A percentile compares a stretch with the other conserved stretches of the same genome.
Evolutionary conservation across 2,888 invertebrate species (phyloP).

Genomic region (Heterodera filipjevi): DNA sequence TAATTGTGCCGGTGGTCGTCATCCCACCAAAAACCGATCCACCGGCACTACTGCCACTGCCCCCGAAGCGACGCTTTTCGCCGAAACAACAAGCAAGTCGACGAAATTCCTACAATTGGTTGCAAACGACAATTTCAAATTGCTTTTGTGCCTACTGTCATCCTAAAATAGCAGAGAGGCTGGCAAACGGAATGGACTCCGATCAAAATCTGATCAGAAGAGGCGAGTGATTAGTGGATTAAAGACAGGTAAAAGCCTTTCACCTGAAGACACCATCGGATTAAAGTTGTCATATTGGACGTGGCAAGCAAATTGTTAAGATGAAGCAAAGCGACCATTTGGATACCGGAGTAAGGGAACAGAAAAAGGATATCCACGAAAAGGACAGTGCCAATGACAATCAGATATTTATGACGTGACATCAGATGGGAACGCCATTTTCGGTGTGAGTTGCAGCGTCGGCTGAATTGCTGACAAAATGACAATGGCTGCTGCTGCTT

Average conservation of each 20-base stretch:
- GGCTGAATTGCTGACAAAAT: slow-evolving; percentile 27
- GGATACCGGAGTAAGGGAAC: slow-evolving; percentile 62
- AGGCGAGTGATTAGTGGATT: not conserved
- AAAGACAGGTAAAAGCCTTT: slow-evolving; percentile 1
- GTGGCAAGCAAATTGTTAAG: slow-evolving; percentile 55
- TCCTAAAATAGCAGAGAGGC: slow-evolving; percentile 63
- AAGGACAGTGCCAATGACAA: slow-evolving; percentile 64
- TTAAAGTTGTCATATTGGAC: slow-evolving; percentile 46
- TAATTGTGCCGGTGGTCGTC: not conserved
- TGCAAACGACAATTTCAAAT: not conserved
- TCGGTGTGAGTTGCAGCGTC: slow-evolving; percentile 54
- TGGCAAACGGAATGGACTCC: slow-evolving; percentile 65
- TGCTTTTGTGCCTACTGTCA: slow-evolving; percentile 44
- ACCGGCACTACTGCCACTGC: slow-evolving; percentile 31
- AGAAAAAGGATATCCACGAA: slow-evolving; percentile 64
- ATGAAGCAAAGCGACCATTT: slow-evolving; percentile 59
- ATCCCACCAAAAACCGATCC: slow-evolving; percentile 16
- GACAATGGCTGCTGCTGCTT: not conserved
- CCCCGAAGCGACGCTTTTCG: slow-evolving; percentile 31
- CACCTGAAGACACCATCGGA: slow-evolving; percentile 61
- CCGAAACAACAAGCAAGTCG: slow-evolving; percentile 59
- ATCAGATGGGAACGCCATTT: slow-evolving; percentile 54
- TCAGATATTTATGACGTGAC: slow-evolving; percentile 64
- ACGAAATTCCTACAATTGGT: slow-evolving; percentile 54
- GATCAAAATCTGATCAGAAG: slow-evolving; percentile 56